These are phyloP conservation scores for Poecile montanus DNA, from an alignment of 2,797 vertebrate genomes.

Conservation along the genomic window DNA sequence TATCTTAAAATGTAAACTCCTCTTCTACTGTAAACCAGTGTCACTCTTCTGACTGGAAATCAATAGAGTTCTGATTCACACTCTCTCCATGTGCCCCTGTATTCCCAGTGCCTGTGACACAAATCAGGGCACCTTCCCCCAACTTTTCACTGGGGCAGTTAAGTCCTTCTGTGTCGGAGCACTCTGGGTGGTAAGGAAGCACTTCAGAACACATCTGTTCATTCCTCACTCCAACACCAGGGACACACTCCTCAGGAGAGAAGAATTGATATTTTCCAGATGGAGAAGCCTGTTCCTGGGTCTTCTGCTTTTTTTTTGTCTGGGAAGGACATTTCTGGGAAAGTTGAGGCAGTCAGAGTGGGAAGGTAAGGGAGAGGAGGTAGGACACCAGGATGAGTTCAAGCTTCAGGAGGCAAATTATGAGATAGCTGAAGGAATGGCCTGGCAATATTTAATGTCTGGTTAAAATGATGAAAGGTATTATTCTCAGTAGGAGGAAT, in stretches of 20 bases:
- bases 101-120: background rate
- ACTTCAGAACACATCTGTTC: accelerated
- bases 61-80: background rate
- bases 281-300: background rate
- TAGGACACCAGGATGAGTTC: background rate
- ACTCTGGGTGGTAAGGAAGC: background rate
- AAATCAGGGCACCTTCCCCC: background rate
- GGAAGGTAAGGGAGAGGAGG: background rate
- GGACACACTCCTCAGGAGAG: background rate
- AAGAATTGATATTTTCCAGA: background rate
- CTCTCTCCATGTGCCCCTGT: background rate
- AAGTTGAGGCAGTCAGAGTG: accelerated
- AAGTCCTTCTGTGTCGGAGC: background rate
- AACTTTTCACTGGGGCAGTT: background rate
- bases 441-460: background rate
- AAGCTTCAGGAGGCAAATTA: background rate
- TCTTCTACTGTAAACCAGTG: background rate
- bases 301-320: background rate
- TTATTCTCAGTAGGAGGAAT: background rate
- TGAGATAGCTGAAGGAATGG: background rate
- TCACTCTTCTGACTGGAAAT: background rate
- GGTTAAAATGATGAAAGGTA: background rate
- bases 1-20: background rate
- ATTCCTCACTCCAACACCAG: background rate
- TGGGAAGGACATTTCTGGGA: background rate